Base-by-base conservation (phyloP, 2,113 vertebrate species). In the Lepus americanus region DNA sequence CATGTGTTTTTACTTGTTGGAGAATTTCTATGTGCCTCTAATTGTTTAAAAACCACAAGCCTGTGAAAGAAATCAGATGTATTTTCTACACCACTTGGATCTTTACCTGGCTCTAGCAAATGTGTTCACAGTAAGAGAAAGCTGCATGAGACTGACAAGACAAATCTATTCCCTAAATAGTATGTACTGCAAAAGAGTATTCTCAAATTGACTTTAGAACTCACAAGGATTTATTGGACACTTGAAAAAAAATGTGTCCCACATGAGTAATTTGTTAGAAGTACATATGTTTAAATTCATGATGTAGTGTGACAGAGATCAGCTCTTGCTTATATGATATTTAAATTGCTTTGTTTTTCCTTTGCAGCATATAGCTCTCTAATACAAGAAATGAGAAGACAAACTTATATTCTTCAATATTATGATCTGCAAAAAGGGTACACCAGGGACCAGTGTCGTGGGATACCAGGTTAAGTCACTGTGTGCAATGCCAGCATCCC, bases 191-290 rank as follows among this genome's bases (percentile, higher is more conserved):
- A 85, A 70, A 91, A 76, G 67, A 73, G 39, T 66, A 51, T 53
- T 93, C 73, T 94, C 44, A 53, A 7, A 17, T 29, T 66, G 55
- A 92, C 17, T 73, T 93, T 66, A 86, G 61, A 13, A 88, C 77
- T 9, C 27, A 63, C 6, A 20, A 70, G 51, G 44, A 93, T 90
- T 92, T 94, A 84, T 12, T 61, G 55, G 53, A 22, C 61, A 69
- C n/a, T 89, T 85, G 44, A n/a, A 25, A 92, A 96, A 87, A 89
- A 77, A 79, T 67, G 51, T 6, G 29, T 79, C 23, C 23, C 66
- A 63, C 36, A 3, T 29, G 39, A 97, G 90, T 66, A 95, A 78
- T 11, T 36, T 69, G 4, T 89, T 81, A 84, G n/a, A 74, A 87
- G 80, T n/a, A 13, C 0, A 64, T 29, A 89, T 3, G 91, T 91